These are phyloP conservation scores for Altica lythri DNA, from an alignment of 2,888 invertebrate genomes.

Conservation along the genomic window DNA sequence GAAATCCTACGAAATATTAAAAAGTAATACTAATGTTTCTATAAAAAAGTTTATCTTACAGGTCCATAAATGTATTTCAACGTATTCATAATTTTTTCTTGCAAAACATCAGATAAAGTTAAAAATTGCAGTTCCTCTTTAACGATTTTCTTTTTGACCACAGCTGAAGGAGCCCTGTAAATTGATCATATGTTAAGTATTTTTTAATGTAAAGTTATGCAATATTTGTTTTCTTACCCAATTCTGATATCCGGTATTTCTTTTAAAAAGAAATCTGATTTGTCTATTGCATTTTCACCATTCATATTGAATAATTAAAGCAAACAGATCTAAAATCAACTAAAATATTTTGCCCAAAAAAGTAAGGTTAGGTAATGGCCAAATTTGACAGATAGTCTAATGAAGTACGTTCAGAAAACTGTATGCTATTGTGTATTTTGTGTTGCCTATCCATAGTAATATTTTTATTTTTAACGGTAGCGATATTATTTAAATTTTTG, in stretches of 20 bases:
- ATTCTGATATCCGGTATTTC: conserved; percentile 67
- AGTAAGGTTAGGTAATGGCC: neutral
- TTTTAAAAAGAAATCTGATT: conserved; percentile 68
- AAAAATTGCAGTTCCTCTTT: conserved; percentile 79
- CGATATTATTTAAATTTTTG: too few species aligned
- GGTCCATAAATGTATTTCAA: conserved; percentile 76
- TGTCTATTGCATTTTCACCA: conserved; percentile 62
- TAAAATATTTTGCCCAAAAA: neutral
- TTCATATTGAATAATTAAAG: conserved; percentile 58
- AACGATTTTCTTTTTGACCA: conserved; percentile 60
- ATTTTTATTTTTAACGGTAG: too few species aligned
- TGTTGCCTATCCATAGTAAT: too few species aligned
- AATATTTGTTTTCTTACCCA: conserved; percentile 53
- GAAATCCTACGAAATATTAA: conserved; percentile 55
- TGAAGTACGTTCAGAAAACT: too few species aligned
- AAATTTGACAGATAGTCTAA: too few species aligned
- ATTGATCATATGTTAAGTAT: too few species aligned
- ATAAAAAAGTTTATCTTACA: conserved; percentile 56
- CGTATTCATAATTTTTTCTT: conserved; percentile 75
- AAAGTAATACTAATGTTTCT: neutral
- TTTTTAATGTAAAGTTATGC: conserved; percentile 21
- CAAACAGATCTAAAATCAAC: neutral
- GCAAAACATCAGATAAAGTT: conserved; percentile 69
- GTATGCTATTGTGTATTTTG: too few species aligned
- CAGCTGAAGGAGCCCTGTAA: conserved; percentile 32